These are phyloP conservation scores for Oryctes rhinoceros DNA, from an alignment of 1,140 invertebrate species.

Conservation along the genomic window DNA sequence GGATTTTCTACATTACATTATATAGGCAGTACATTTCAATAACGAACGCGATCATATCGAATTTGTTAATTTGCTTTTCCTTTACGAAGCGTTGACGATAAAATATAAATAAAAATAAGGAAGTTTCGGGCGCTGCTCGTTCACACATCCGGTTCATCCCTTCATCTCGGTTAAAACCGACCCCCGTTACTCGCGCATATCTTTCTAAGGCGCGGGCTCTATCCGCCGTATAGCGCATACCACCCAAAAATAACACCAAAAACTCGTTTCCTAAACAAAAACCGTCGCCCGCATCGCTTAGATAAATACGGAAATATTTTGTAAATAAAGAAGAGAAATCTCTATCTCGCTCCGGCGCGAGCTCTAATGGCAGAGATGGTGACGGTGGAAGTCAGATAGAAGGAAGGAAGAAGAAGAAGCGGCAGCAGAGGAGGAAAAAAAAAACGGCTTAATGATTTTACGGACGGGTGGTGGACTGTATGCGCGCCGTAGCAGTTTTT, in stretches of 20 bases:
- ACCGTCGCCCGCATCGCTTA: conserved; percentile 12
- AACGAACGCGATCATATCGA: too few species aligned
- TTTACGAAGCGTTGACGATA: neutral
- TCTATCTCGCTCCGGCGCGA: neutral
- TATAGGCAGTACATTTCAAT: too few species aligned
- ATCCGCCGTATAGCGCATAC: neutral
- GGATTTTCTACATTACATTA: too few species aligned
- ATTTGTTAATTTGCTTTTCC: too few species aligned
- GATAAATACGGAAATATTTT: conserved; percentile 19
- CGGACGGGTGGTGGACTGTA: conserved; percentile 8
- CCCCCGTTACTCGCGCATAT: neutral
- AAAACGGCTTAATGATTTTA: conserved; percentile 1
- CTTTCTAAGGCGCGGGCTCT: neutral
- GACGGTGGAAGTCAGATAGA: too few species aligned
- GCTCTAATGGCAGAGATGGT: neutral
- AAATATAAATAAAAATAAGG: conserved; percentile 16
- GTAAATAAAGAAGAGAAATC: conserved; percentile 9
- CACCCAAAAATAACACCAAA: conserved; percentile 18
- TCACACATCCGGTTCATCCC: conserved; percentile 6
- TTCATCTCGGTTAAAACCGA: neutral
- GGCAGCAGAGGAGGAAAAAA: neutral
- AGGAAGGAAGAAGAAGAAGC: neutral
- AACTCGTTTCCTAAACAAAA: conserved; percentile 18
- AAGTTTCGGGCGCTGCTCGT: neutral
- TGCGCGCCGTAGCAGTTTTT: neutral